Percentiles rank a stretch among this genome's conserved stretches.
phyloP scores from a whole-genome alignment of 2,888 invertebrate genomes.

The Magallana nippona region DNA sequence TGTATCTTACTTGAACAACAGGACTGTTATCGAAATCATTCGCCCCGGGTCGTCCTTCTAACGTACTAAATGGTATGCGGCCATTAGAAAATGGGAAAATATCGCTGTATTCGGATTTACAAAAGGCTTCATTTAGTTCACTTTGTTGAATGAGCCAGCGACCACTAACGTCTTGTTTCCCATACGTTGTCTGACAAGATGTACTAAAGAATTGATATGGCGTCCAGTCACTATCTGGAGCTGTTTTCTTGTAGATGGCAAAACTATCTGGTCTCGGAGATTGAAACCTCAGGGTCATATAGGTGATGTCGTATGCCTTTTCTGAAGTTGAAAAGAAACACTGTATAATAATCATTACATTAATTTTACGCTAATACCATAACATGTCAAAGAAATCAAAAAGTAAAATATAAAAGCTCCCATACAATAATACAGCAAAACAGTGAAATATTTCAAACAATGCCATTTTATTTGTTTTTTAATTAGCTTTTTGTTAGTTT shows the following conservation, averaged over 20 bases:
- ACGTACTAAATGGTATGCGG: conserved; percentile 95
- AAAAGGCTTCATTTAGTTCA: conserved; percentile 92
- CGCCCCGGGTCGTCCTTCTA: conserved; percentile 96
- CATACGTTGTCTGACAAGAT: conserved; percentile 94
- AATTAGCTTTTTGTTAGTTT: too few species aligned
- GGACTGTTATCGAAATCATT: conserved; percentile 93
- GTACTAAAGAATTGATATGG: conserved; percentile 86
- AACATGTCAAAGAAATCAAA: too few species aligned
- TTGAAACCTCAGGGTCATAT: conserved; percentile 94
- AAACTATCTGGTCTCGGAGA: conserved; percentile 98
- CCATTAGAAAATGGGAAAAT: conserved; percentile 97
- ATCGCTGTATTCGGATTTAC: conserved; percentile 98
- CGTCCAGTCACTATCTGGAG: conserved; percentile 85
- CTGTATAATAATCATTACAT: too few species aligned
- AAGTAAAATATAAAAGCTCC: too few species aligned
- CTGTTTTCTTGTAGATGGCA: conserved; percentile 92
- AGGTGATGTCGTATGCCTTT: conserved; percentile 98
- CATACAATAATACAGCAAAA: too few species aligned
- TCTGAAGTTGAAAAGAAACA: conserved; percentile 82
- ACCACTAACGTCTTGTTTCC: conserved; percentile 82
- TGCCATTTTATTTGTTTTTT: too few species aligned
- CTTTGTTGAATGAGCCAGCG: too few species aligned
- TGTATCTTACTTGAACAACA: conserved; percentile 88
- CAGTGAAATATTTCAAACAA: too few species aligned
- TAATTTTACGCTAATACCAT: too few species aligned